These are phyloP conservation scores for Drosophila azteca DNA, from an alignment of 1,140 invertebrate species.

Conservation along the genomic window DNA sequence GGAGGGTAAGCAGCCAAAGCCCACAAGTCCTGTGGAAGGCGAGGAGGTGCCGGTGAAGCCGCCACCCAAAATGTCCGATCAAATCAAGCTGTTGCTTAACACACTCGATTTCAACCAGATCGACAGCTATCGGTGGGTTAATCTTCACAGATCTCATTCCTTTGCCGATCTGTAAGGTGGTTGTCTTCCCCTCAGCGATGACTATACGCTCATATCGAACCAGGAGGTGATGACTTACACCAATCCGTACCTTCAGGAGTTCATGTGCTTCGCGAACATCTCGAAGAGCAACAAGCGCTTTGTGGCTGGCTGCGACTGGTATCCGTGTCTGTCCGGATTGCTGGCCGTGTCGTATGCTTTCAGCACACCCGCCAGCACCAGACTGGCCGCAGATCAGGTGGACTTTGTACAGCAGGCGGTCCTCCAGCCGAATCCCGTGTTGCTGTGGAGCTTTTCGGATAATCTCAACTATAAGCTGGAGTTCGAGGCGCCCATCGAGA, in stretches of 20 bases:
- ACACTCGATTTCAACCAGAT: constrained; percentile 82
- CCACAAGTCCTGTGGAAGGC: constrained; percentile 2
- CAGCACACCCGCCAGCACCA: constrained; percentile 57
- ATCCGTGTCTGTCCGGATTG: constrained; percentile 88
- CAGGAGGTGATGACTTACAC: constrained; percentile 63
- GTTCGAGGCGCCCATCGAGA: constrained; percentile 87
- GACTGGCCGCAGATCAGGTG: constrained; percentile 36
- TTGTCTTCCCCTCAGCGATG: constrained; percentile 51
- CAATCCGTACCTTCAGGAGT: constrained; percentile 73
- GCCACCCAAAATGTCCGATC: constrained; percentile 59
- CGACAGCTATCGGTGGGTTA: constrained; percentile 75
- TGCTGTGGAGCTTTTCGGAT: constrained; percentile 90
- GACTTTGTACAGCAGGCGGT: constrained; percentile 84
- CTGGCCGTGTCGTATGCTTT: constrained; percentile 87
- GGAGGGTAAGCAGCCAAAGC: constrained; percentile 36
- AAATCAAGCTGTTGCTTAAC: constrained; percentile 69
- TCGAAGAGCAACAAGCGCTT: constrained; percentile 82
- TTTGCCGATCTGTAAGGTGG: not conserved
- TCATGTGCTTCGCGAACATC: constrained; percentile 82
- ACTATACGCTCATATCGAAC: constrained; percentile 70
- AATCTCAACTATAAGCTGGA: constrained; percentile 88
- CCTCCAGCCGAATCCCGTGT: constrained; percentile 86
- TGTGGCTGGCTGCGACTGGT: constrained; percentile 88
- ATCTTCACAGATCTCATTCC: not conserved
- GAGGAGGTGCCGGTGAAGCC: constrained; percentile 35